Base-by-base conservation (phyloP, 2,888 invertebrate species). In the Brachycybe producta region DNA sequence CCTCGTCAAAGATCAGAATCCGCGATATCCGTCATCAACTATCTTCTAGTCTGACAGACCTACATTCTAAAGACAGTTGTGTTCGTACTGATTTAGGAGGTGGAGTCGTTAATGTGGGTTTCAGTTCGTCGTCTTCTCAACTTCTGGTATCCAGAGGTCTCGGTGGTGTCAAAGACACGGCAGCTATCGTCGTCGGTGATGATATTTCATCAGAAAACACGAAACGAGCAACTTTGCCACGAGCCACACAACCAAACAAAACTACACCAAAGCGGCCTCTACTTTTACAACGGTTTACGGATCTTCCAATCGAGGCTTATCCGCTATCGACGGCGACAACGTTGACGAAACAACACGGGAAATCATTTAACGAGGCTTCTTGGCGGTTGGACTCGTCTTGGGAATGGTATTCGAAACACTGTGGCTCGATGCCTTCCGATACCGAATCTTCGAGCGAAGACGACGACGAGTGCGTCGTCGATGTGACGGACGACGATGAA, bases 331-430 rank as follows among this genome's bases (percentile, higher is more conserved):
- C 39, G 40, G 24, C 41, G 40, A 28, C 21, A 5, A 27, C 30
- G 21, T 28, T 7, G 40, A 17, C 15, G 17, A 35, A n/a, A 42
- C 48, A 19, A 48, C 42, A 8, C 53, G 56, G 40, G 21, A 69
- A 66, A 51, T 63, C 65, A 21, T 64, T 67, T 54, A 67, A 65
- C 48, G 70, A 70, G 40, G 66, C 68, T 15, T 77, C 81, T 53
- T 87, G 87, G 86, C 79, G 84, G 56, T 77, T 88, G 53, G 87
- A 87, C 68, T 85, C 84, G 61, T 84, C 86, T 67, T 87, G 87
- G 87, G 85, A 86, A 67, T 88, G 86, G 66, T 82, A 85, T 68
- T 80, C 82, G 75, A 74, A 54, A 75, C 73, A 53, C 41, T 38
- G 41, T 21, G 24, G 36, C 30, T 27, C 21, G 1, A 5, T 21